These are phyloP conservation scores for Spilogale gracilis DNA, from an alignment of 2,113 vertebrate genomes.

Conservation along the genomic window DNA sequence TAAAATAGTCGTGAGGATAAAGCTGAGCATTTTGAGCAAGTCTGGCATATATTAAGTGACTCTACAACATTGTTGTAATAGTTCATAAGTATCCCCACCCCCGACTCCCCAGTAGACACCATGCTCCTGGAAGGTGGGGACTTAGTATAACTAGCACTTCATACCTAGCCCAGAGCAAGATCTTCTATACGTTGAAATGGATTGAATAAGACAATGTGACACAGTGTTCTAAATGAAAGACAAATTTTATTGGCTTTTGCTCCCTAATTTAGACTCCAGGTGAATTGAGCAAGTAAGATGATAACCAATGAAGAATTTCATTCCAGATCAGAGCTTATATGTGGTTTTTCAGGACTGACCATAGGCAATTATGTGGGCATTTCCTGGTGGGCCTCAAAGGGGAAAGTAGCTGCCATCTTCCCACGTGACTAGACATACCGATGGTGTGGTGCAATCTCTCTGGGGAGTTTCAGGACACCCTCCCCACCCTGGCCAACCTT, in stretches of 20 bases:
- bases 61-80: background rate
- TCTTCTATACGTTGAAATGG: background rate
- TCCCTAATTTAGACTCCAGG: background rate
- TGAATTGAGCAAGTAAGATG: background rate
- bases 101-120: background rate
- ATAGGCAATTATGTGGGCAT: no score
- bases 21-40: background rate
- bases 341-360: background rate
- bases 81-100: background rate
- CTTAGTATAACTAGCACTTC: background rate
- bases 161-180: background rate
- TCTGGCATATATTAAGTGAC: accelerated
- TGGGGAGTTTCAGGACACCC: background rate
- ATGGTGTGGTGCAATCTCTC: no score
- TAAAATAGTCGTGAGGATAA: background rate
- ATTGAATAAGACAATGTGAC: background rate
- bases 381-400: no score
- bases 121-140: background rate
- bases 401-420: background rate
- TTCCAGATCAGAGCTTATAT: background rate
- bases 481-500: accelerated
- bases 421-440: no score
- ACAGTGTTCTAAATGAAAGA: background rate
- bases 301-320: background rate
- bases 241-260: background rate